Percentiles rank a stretch among this genome's conserved stretches.
Conservation (phyloP, 2,888 invertebrate species). For the Proisotoma minuta region DNA sequence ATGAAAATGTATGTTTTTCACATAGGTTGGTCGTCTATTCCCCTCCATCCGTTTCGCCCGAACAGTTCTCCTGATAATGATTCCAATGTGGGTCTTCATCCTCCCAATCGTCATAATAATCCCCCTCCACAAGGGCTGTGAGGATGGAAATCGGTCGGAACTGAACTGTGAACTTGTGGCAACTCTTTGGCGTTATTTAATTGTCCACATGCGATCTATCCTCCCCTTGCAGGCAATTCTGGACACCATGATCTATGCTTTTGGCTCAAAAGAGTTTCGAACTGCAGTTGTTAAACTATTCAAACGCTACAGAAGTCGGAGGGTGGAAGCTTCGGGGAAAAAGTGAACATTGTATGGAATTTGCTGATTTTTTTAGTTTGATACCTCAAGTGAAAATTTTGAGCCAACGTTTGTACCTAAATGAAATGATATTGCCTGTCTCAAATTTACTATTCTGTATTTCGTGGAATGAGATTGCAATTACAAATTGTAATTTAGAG, state of each 20-base stretch:
- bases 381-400: not conserved
- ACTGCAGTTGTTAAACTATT: slow-evolving; percentile 36
- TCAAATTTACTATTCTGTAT: too few species aligned
- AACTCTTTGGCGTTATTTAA: slow-evolving; percentile 44
- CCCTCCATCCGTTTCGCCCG: slow-evolving; percentile 47
- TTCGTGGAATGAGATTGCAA: too few species aligned
- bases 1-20: not conserved
- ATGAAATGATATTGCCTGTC: not conserved
- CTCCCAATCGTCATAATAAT: slow-evolving; percentile 47
- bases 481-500: too few species aligned
- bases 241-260: slow-evolving; percentile 47
- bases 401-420: not conserved
- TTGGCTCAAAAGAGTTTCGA: slow-evolving; percentile 47
- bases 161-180: slow-evolving; percentile 43
- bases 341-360: too few species aligned
- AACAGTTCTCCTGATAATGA: slow-evolving; percentile 47
- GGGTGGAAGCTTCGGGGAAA: too few species aligned
- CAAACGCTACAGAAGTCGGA: slow-evolving; percentile 11
- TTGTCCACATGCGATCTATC: slow-evolving; percentile 46
- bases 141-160: slow-evolving; percentile 36
- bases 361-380: too few species aligned
- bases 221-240: slow-evolving; percentile 47
- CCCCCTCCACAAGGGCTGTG: slow-evolving; percentile 44
- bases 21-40: slow-evolving; percentile 45
- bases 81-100: slow-evolving; percentile 48